A percentile compares a stretch with the other conserved stretches of the same genome.
Evolutionary conservation across 2,797 vertebrate genomes (phyloP).

Genomic region (Xenops minutus): DNA sequence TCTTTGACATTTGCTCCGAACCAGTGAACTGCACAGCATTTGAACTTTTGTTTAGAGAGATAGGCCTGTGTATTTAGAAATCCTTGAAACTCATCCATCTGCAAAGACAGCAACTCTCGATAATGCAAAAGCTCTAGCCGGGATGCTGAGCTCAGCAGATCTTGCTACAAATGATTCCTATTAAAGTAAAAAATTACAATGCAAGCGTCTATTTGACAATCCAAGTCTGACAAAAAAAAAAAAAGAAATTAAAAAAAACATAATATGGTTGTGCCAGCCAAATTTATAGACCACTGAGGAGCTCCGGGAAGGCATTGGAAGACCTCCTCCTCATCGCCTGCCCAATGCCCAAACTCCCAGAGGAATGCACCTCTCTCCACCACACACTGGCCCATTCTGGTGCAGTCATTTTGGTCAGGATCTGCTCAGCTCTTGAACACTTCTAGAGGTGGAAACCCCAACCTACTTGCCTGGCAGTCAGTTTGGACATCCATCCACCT

Average conservation of each 20-base stretch:
- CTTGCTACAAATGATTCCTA: slow-evolving; percentile 59
- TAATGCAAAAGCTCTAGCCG: slow-evolving; percentile 39
- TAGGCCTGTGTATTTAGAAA: slow-evolving; percentile 57
- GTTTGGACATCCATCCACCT: neutral
- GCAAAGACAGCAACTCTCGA: slow-evolving; percentile 53
- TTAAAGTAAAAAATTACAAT: slow-evolving; percentile 68
- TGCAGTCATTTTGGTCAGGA: neutral
- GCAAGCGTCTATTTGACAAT: slow-evolving; percentile 50
- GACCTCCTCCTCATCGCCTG: accelerated
- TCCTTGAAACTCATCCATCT: slow-evolving; percentile 65
- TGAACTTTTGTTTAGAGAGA: slow-evolving; percentile 66
- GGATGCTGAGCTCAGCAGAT: slow-evolving; percentile 65
- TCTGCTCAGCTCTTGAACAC: neutral
- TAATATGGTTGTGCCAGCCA: neutral
- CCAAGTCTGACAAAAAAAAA: slow-evolving; percentile 31
- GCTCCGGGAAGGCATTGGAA: neutral
- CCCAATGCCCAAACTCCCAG: accelerated
- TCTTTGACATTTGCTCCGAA: slow-evolving; percentile 54
- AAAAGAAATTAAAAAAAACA: neutral
- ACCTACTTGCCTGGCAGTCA: neutral
- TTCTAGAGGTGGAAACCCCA: neutral
- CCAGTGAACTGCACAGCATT: slow-evolving; percentile 56
- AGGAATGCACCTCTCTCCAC: neutral
- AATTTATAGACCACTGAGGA: neutral
- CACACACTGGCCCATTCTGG: neutral